Base-by-base conservation (phyloP, 2,888 invertebrate species). In the Euzophera pinguis region DNA sequence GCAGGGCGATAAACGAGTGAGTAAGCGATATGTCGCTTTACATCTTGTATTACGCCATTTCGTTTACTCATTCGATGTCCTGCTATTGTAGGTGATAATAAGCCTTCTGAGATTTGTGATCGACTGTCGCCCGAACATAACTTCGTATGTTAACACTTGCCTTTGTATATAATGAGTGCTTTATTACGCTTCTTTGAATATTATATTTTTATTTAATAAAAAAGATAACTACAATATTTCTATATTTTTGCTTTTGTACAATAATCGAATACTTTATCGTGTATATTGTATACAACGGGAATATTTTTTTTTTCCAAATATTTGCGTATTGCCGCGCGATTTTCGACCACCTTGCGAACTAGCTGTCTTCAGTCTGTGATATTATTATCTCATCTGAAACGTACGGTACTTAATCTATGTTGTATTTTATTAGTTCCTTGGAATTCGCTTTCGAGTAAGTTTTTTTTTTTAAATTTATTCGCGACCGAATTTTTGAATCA, bases 161-260 rank as follows among this genome's bases (percentile, higher is more conserved):
- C 52, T 57, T 65, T 84, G 84, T 84, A 85, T 73, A 84, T 84
- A 80, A 75, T 64, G 79, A 83, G 83, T 87, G 86, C 85, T 88
- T 84, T 82, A 81, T 78, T 83, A 85, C 81, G 86, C 84, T 87
- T 86, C 22, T 78, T 80, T 86, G 83, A 75, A 83, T 84, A 81
- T 83, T 79, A 77, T 70, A 65, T 69, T 75, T 22, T 80, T 78
- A 78, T 72, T 69, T 63, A 59, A 67, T 68, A 65, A 58, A 64
- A 66, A 58, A 66, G 68, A 65, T 59, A 65, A 66, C 69, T 68
- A 68, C 64, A 63, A 58, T 68, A 72, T 71, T 71, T 69, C 67
- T 75, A 73, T 73, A 69, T 72, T 73, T 74, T 77, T 69, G 74
- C 70, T 78, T 74, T 71, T 72, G 69, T 75, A 70, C 65, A 66